Base-by-base conservation (phyloP, 1,140 invertebrate genomes). In the Platyura marginata region DNA sequence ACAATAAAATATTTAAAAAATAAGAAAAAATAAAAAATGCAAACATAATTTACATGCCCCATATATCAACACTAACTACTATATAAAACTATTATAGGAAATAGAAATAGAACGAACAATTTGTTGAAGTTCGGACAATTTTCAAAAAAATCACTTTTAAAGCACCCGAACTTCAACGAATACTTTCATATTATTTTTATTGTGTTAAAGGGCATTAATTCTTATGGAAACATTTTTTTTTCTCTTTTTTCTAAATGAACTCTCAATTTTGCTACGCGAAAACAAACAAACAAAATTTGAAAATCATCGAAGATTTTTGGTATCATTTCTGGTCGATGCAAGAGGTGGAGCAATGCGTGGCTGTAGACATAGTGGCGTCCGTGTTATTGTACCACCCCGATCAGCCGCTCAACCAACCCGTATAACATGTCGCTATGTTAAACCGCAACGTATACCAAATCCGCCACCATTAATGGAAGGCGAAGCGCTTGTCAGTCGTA, bases 291-390 rank as follows among this genome's bases (percentile, higher is more conserved):
- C 25, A 29, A 13, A 29, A 8, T 8, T 29, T 29, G 6, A 29
- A 29, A 29, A 11, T 19, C 21, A 21, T 40, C 6, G 62, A 55
- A 98, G 95, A 60, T 99, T 99, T 73, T 73, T 99, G 50, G 94
- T 98, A 41, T 97, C 92, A 44, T 99, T 99, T 64, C 75, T 99
- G 65, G 95, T 98, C 40, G 95, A 98, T 58, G 95, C 96, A 1
- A 75, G 94, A 9, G 96, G 96, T 18, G 95, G 96, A 16, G 91
- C 94, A 0, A 93, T 99, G 88, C 74, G 91, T 35, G 96, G 95
- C 3, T 97, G 93, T 56, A 80, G 96, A 15, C 94, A 98, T 57
- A 93, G 90, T 20, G 94, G 95, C 0, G 90, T 99, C 1, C 67
- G 94, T 13, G 85, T 99, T 21, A 95, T 98, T 53, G 89, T 99